These are phyloP conservation scores for Crypturellus undulatus DNA, from an alignment of 2,113 vertebrate species.

Conservation along the genomic window DNA sequence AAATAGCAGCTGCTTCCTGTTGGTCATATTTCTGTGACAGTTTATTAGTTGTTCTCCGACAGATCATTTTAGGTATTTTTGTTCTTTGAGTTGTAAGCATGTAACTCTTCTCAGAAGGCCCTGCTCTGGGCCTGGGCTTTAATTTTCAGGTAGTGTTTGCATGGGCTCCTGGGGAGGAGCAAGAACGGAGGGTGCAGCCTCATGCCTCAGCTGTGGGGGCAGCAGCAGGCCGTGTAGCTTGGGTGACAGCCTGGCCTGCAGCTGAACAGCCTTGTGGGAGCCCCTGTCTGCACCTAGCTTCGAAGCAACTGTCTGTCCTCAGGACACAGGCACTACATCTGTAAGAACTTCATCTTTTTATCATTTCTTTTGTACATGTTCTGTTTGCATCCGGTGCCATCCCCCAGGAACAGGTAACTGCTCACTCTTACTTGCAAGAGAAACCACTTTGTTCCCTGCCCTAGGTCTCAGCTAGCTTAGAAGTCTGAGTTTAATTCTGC, in stretches of 20 bases:
- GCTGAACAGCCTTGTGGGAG: too few species aligned
- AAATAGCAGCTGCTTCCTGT: conserved; percentile 77
- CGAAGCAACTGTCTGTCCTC: neutral
- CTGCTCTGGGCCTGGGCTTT: neutral
- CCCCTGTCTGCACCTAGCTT: too few species aligned
- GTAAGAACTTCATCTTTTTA: neutral
- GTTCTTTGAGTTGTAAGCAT: neutral
- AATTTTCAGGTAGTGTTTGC: neutral
- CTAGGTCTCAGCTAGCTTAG: neutral
- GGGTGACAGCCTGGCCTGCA: neutral
- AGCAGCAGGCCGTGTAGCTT: too few species aligned
- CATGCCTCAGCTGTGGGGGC: neutral
- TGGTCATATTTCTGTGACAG: conserved; percentile 63
- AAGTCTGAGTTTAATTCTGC: neutral
- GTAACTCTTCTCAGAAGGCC: neutral
- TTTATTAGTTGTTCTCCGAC: conserved; percentile 63
- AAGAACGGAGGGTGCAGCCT: neutral
- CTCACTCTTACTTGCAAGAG: neutral
- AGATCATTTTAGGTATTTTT: conserved; percentile 30
- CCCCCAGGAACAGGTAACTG: neutral
- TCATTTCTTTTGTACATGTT: neutral
- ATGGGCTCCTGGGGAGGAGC: neutral
- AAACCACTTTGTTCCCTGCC: neutral
- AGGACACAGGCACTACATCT: neutral
- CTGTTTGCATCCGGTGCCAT: too few species aligned